A percentile compares a stretch with the other conserved stretches of the same genome.
phyloP scores from a whole-genome alignment of 1,140 invertebrate species.

The Bombus huntii region DNA sequence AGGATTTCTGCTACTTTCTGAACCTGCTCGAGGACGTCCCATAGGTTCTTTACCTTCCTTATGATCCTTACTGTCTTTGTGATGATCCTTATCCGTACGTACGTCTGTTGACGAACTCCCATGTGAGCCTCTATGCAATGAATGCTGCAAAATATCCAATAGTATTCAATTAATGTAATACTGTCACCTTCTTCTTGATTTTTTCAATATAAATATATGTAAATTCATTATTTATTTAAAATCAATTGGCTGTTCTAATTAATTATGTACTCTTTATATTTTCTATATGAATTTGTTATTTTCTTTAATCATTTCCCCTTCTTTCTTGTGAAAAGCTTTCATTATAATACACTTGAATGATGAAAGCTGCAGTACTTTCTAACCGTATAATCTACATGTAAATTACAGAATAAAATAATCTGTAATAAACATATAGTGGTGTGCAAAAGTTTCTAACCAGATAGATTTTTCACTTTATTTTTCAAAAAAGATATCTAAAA shows the following conservation, averaged over 20 bases:
- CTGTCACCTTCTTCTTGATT: neutral
- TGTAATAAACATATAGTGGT: too few relatives aligned
- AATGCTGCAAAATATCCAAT: slow-evolving; percentile 69
- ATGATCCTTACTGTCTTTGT: slow-evolving; percentile 69
- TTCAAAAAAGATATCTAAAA: too few relatives aligned
- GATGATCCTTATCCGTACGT: slow-evolving; percentile 73
- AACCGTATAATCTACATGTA: too few relatives aligned
- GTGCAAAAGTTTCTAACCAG: too few relatives aligned
- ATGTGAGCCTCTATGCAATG: slow-evolving; percentile 75
- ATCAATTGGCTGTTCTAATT: neutral
- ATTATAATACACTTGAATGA: too few relatives aligned
- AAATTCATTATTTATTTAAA: neutral
- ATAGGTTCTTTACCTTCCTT: slow-evolving; percentile 73
- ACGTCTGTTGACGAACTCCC: slow-evolving; percentile 77
- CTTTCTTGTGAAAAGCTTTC: too few relatives aligned
- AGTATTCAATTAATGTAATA: too few relatives aligned
- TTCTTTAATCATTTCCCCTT: neutral
- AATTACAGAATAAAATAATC: too few relatives aligned
- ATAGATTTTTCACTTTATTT: too few relatives aligned
- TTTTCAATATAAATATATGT: neutral
- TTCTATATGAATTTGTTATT: neutral
- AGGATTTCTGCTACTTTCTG: slow-evolving; percentile 85
- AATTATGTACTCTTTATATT: neutral
- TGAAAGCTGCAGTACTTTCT: too few relatives aligned
- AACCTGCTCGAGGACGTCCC: slow-evolving; percentile 82